phyloP scores from a whole-genome alignment of 2,888 invertebrate species.

The Zygaena filipendulae region DNA sequence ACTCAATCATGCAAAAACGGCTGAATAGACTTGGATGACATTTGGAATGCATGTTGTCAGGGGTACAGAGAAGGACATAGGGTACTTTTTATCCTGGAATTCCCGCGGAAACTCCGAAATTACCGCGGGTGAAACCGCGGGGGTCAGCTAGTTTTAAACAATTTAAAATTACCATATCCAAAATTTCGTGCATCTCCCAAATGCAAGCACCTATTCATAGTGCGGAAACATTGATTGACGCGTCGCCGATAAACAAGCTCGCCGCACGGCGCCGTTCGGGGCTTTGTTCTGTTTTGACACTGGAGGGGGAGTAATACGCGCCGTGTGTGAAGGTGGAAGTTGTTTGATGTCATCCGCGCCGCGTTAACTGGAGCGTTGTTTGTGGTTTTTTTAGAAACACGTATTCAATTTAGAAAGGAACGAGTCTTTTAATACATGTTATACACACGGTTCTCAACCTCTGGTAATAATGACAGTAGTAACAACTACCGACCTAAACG shows the following conservation, averaged over 20 bases:
- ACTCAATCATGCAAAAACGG: background rate
- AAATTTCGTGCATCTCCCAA: conserved; percentile 13
- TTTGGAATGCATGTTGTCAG: background rate
- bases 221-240: conserved; percentile 40
- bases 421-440: too few species aligned
- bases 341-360: conserved; percentile 5
- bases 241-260: conserved; percentile 35
- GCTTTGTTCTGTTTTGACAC: conserved; percentile 23
- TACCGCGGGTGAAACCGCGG: background rate
- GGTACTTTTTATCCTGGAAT: background rate
- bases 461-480: too few species aligned
- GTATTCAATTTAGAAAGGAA: too few species aligned
- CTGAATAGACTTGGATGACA: background rate
- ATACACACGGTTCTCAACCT: too few species aligned
- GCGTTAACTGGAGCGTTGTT: too few species aligned
- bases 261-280: conserved; percentile 32
- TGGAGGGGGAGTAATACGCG: too few species aligned
- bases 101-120: background rate
- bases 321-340: background rate
- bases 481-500: too few species aligned
- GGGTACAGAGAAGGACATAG: background rate
- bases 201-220: conserved; percentile 9
- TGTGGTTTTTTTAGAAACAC: too few species aligned
- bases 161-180: conserved; percentile 10
- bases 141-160: background rate